Percentiles rank a stretch among this genome's conserved stretches.
Conservation (phyloP, 2,113 vertebrate genomes). For the Muscicapa adusta region DNA sequence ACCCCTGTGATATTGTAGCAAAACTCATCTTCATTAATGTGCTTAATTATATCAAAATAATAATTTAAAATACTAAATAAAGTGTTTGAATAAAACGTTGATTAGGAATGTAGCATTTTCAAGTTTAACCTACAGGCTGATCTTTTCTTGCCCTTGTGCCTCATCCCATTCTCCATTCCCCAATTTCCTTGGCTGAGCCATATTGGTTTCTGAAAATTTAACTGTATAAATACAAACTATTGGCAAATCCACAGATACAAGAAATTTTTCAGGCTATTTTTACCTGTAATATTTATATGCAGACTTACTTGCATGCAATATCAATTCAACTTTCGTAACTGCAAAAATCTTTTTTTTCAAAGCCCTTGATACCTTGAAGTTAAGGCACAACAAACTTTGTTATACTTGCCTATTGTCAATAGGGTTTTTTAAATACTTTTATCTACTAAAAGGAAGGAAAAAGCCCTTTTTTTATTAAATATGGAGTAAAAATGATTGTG, state of each 20-base stretch:
- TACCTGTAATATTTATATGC: background rate
- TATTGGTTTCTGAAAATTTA: background rate
- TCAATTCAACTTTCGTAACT: background rate
- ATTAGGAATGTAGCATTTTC: background rate
- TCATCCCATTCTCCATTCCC: background rate
- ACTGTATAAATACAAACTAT: background rate
- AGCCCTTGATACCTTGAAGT: background rate
- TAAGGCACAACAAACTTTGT: background rate
- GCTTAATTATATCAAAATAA: background rate
- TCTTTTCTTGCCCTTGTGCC: background rate
- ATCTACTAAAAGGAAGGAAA: background rate
- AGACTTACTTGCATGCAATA: background rate
- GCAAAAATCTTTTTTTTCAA: background rate
- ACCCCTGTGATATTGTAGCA: background rate
- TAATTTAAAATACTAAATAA: background rate
- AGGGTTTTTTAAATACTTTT: background rate
- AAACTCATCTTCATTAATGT: background rate
- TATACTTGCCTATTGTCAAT: background rate
- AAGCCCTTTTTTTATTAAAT: background rate
- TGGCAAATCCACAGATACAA: background rate
- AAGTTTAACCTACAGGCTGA: background rate
- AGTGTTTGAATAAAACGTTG: background rate
- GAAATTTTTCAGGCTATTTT: background rate
- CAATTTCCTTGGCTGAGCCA: background rate
- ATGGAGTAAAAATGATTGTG: background rate